These are phyloP conservation scores for Melitaea athalia DNA, from an alignment of 2,888 invertebrate genomes.

Conservation along the genomic window DNA sequence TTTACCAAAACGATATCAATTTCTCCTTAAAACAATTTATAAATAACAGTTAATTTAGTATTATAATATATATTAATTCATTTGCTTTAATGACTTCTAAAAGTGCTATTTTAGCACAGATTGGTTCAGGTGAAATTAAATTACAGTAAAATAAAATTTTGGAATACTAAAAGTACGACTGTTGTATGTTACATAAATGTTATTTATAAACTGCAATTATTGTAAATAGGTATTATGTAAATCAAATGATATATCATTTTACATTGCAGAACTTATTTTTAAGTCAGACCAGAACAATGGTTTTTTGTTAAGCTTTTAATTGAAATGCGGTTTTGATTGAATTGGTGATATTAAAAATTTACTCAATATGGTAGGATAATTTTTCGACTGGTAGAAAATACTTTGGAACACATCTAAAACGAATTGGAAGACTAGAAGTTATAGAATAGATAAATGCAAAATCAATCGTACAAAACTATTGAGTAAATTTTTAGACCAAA, in stretches of 20 bases:
- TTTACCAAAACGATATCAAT: conserved; percentile 12
- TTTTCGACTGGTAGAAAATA: too few relatives aligned
- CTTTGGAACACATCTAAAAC: too few relatives aligned
- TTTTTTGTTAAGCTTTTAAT: not conserved
- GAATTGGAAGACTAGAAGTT: too few relatives aligned
- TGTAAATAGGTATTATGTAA: conserved; percentile 1
- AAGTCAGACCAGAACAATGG: not conserved
- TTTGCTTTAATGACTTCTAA: too few relatives aligned
- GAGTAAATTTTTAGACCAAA: not conserved
- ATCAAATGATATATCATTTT: not conserved
- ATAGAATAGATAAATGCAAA: too few relatives aligned
- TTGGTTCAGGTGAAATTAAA: not conserved
- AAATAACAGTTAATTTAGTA: conserved; percentile 6
- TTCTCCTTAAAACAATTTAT: conserved; percentile 24
- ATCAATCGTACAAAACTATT: not conserved
- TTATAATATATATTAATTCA: too few relatives aligned
- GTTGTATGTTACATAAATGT: not conserved
- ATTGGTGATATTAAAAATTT: not conserved
- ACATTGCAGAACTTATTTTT: not conserved
- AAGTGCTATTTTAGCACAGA: too few relatives aligned
- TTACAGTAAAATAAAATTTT: not conserved
- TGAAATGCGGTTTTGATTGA: not conserved
- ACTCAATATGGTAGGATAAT: too few relatives aligned
- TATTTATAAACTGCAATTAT: conserved; percentile 29
- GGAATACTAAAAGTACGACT: conserved; percentile 1